Percentiles rank a stretch among this genome's conserved stretches.
Conservation (phyloP, 1,140 invertebrate genomes). For the Brachionus sp. region DNA sequence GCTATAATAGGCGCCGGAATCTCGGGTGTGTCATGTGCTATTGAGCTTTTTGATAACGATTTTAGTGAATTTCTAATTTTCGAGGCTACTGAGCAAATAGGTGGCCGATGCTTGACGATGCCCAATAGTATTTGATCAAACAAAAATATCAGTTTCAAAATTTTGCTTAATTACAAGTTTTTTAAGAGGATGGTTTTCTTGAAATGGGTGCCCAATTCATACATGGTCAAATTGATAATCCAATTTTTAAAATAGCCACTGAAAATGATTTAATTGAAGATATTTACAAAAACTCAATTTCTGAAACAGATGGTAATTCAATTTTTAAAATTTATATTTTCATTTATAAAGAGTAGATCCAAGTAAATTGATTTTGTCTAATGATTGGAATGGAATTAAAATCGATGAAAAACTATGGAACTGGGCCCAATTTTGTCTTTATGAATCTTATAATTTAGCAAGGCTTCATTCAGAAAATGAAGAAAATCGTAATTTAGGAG, state of each 20-base stretch:
- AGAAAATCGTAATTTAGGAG: background rate
- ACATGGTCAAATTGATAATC: constrained; percentile 58
- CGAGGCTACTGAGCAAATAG: constrained; percentile 29
- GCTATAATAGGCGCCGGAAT: constrained; percentile 35
- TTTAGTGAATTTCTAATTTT: constrained; percentile 16
- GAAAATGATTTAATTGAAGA: constrained; percentile 54
- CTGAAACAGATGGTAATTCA: background rate
- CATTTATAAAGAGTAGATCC: background rate
- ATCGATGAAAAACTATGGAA: constrained; percentile 2
- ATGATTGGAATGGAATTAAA: background rate
- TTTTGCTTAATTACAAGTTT: background rate
- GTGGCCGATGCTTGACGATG: background rate
- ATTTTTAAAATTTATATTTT: background rate
- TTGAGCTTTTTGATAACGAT: background rate
- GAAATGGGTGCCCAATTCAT: constrained; percentile 51
- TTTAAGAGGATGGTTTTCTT: background rate
- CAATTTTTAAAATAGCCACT: constrained; percentile 57
- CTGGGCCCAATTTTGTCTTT: constrained; percentile 15
- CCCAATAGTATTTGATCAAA: background rate
- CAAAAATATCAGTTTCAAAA: background rate
- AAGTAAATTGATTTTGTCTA: background rate
- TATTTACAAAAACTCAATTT: background rate
- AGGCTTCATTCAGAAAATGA: background rate
- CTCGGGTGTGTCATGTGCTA: background rate
- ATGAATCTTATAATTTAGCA: background rate